Base-by-base conservation (phyloP, 2,113 vertebrate species). In the Caretta caretta region DNA sequence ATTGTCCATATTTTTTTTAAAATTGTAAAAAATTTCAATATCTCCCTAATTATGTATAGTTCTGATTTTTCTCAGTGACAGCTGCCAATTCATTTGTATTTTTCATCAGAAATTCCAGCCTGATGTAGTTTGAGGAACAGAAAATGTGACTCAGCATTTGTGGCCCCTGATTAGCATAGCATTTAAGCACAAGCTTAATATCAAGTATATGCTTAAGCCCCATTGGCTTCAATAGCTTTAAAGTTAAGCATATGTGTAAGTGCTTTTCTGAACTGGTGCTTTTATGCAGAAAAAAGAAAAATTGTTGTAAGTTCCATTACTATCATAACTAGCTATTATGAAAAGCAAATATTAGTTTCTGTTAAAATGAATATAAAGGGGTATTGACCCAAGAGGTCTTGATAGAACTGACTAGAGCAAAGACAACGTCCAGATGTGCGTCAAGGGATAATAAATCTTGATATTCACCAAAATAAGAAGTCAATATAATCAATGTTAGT, bases 211-310 rank as follows among this genome's bases (percentile, higher is more conserved):
- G 17, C 9, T 90, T 85, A 93, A 4, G 6, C 7, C 80, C 2
- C 8, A 25, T 5, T 86, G 2, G 75, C 83, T 84, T 49, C 79
- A 82, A n/a, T 89, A 90, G 2, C 65, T 91, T 14, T 22, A 50
- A 83, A 93, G 35, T 46, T 4, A 4, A 87, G 83, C 87, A 19
- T 54, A 2, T 1, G 4, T 16, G 54, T 79, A 90, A 90, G n/a
- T 38, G 2, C 6, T 78, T 88, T 89, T 92, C 75, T 22, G 10
- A 94, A 92, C 4, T 35, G 62, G 31, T 31, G 7, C 14, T 14
- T 84, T 24, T 84, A 86, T 12, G 9, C 16, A 75, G 38, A 42
- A 85, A 49, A 95, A 86, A 14, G 38, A 90, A 95, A 94, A 93
- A 65, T 2, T 48, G 3, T 5, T 83, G 2, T 86, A 82, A 82